Evolutionary conservation across 1,140 invertebrate species (phyloP), one percentile per base, ranked within the genome.

Genomic region (Drosophila mayri): DNA sequence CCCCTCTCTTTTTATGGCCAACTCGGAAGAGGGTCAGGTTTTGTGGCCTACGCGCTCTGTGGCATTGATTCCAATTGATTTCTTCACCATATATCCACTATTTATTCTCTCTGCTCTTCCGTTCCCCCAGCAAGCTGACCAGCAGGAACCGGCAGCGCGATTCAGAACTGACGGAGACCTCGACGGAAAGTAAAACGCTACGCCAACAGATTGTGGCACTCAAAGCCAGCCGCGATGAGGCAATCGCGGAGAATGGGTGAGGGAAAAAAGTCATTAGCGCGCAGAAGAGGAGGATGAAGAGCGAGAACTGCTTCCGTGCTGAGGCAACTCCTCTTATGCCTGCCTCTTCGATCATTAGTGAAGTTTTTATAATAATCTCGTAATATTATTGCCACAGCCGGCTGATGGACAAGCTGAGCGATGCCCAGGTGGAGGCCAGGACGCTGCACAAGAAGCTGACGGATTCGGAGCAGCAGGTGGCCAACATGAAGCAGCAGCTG

Each of bases 401-500:
- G 8, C 62, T 93, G 10, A 61, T 67, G 55, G 88, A 91, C 50
- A 79, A 82, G 44, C 41, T 92, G 14, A 91, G 80, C 68, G 88
- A 92, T 41, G 71, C 47, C 44, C 80, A 85, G 62, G 90, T 93
- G 65, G 94, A 95, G 61, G 78, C 93, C 16, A 91, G 93, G 30
- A 93, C 91, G 3, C 67, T 94, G 38, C 93, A 94, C 14, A 93
- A 93, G 37, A 94, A 95, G 68, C 90, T 95, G 8, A 94, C 95
- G 62, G 81, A 93, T 0, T 93, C 94, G 6, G 93, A 94, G 22
- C 91, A 93, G 49, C 94, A 96, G 92, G 94, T 95, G 3, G 93
- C 93, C 46, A 94, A 95, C 70, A 91, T 96, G 50, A 95, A 95
- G 81, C 92, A 93, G 54, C 95, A 96, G 84, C 81, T 96, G 52